Base-by-base conservation (phyloP, 2,888 invertebrate genomes). In the Agrochola macilenta region DNA sequence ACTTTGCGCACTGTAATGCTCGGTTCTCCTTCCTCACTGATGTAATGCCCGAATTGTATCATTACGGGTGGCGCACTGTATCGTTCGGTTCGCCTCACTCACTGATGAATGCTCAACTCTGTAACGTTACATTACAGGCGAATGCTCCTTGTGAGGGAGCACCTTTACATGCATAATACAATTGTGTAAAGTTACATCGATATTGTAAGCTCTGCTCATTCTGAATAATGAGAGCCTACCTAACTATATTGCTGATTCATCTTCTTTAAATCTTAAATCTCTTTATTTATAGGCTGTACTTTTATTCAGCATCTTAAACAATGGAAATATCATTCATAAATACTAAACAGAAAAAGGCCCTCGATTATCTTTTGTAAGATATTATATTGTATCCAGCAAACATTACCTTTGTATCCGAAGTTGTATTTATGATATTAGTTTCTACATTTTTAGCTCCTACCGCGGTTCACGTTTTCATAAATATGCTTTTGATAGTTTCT, bases 281-380 rank as follows among this genome's bases (percentile, higher is more conserved):
- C 12, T 35, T 5, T n/a, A 17, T 46, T 26, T 76, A 61, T 14
- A 52, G 11, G 17, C 39, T n/a, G 43, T 52, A n/a, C 39, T 61
- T 46, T 20, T 43, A 39, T 58, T 79, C n/a, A n/a, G 8, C 39
- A n/a, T 11, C 60, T 20, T 71, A 52, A 26, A 52, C 43, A 71
- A 79, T 23, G 26, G 39, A 61, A 75, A 75, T 75, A 61, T 43
- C 17, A 61, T 75, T 75, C 60, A 74, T 60, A 60, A 30, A 74
- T 68, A 26, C 12, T 68, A 1, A 30, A 79, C n/a, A 68, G 39
- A 52, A 60, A 77, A n/a, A 39, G 8, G 30, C 30, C 14, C 5
- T 9, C 30, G 26, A 71, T 79, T 72, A 61, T 35, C 43, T 77
- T 52, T 60, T 79, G 72, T 26, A 26, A 60, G n/a, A 52, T 79